These are phyloP conservation scores for Podiceps cristatus DNA, from an alignment of 2,113 vertebrate genomes.

Conservation along the genomic window DNA sequence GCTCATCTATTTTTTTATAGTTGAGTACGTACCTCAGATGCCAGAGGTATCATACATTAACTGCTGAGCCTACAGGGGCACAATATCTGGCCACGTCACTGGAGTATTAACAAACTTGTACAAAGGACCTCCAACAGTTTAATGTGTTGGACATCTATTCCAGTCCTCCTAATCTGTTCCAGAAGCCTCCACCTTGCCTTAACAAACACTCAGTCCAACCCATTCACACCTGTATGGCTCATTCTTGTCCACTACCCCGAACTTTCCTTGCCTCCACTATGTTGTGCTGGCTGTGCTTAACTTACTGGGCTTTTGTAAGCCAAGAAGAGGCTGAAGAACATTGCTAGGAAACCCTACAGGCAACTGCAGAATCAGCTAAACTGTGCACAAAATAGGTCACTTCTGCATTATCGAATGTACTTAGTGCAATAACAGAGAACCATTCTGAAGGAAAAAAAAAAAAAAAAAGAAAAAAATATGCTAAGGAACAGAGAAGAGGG, in stretches of 20 bases:
- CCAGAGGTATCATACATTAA: not conserved
- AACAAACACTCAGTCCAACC: not conserved
- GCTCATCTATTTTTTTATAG: not conserved
- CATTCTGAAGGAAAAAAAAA: not conserved
- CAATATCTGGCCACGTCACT: not conserved
- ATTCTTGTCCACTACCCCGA: not conserved
- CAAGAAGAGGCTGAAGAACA: not conserved
- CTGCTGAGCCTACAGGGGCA: not conserved
- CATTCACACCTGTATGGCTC: not conserved
- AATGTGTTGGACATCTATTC: not conserved
- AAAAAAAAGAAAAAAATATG: not conserved
- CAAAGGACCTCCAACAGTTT: not conserved
- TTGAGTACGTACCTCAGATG: not conserved
- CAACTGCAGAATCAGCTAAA: constrained; percentile 32
- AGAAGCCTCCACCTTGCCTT: not conserved
- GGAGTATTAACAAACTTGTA: not conserved
- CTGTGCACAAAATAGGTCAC: constrained; percentile 47
- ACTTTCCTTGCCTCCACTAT: not conserved
- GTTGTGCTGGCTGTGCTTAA: not conserved
- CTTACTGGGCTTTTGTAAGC: not conserved
- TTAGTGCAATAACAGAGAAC: constrained; percentile 35
- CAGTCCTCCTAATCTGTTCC: not conserved
- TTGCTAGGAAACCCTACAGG: not conserved
- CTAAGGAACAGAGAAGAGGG: not conserved
- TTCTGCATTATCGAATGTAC: constrained; percentile 27